Evolutionary conservation across 1,140 invertebrate species (phyloP).

Genomic region (Cryptotermes secundus): DNA sequence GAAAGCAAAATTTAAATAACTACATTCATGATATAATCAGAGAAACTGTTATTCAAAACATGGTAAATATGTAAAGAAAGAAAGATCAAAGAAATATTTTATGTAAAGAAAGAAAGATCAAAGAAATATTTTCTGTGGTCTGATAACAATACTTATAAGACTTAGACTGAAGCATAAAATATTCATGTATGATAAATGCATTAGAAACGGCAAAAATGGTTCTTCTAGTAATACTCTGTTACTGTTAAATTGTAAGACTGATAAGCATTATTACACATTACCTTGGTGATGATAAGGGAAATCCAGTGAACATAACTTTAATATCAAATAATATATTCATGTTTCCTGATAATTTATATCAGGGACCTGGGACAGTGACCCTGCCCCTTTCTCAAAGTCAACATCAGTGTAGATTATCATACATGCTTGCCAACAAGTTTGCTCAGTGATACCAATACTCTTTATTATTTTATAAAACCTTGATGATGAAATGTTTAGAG

Average conservation of each 20-base stretch:
- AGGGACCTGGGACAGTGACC: background rate
- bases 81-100: too few species aligned
- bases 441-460: background rate
- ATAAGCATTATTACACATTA: background rate
- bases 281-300: background rate
- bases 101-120: background rate
- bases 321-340: background rate
- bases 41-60: background rate
- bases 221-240: background rate
- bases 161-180: background rate
- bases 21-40: background rate
- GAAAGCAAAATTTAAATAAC: background rate
- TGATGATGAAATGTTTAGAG: background rate
- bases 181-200: background rate
- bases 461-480: background rate
- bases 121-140: too few species aligned
- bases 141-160: background rate
- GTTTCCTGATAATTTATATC: background rate
- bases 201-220: conserved; percentile 8
- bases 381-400: background rate
- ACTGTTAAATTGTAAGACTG: background rate
- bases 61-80: background rate
- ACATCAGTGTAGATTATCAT: background rate
- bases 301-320: background rate
- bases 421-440: background rate